Evolutionary conservation across 2,888 invertebrate species (phyloP), one percentile per base, ranked within the genome.

Genomic region (Sinhomidia bicolor): DNA sequence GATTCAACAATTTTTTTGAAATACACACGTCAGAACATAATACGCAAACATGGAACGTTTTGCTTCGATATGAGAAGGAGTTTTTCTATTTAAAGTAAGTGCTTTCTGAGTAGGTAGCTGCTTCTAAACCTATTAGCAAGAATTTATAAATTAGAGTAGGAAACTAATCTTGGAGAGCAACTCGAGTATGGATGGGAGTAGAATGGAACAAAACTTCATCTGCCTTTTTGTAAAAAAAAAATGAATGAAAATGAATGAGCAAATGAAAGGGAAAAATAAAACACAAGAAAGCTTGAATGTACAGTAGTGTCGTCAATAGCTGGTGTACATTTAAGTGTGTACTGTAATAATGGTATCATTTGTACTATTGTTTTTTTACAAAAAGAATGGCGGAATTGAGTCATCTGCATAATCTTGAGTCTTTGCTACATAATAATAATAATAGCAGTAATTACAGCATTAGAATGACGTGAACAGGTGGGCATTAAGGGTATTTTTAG

Each of bases 381-480:
- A 51, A 79, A 60, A 41, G 57, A 79, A 57, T 79, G 79, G 60
- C 79, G 79, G 47, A 62, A 81, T 81, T 81, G 65, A 62, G 62
- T 81, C 65, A 81, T 81, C 81, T 81, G 65, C 65, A 81, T 81
- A 81, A 47, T 74, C 47, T 74, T 74, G n/a, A 1, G n/a, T 14
- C 6, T 47, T 26, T n/a, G 20, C 44, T 47, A n/a, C 51, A 23
- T 51, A 29, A 65, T 44, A n/a, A n/a, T n/a, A n/a, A n/a, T n/a
- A n/a, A n/a, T n/a, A n/a, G n/a, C n/a, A n/a, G n/a, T n/a, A n/a
- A n/a, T n/a, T n/a, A n/a, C n/a, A n/a, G n/a, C n/a, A n/a, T n/a
- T n/a, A n/a, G n/a, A n/a, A 57, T 36, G 51, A 83, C 68, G 71
- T 83, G 68, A 83, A 68, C 82, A 83, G 82, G 65, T 82, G 82